These are phyloP conservation scores for Corapipo altera DNA, from an alignment of 2,113 vertebrate species.

Conservation along the genomic window DNA sequence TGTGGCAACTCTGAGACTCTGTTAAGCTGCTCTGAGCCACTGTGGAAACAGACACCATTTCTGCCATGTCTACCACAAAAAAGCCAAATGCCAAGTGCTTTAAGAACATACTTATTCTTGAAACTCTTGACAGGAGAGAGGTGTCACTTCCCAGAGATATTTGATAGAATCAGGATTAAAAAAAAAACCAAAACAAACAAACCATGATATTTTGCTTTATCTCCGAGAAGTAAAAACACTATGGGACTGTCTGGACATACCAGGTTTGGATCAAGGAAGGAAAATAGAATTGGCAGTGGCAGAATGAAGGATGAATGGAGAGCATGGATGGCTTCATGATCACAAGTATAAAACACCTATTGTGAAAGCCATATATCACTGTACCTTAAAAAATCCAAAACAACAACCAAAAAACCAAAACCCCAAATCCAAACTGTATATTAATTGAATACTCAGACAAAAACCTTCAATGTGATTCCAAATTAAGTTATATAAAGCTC, in stretches of 20 bases:
- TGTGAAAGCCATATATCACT: background rate
- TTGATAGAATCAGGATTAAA: background rate
- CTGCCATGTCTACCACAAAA: background rate
- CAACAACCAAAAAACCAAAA: background rate
- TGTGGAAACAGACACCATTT: background rate
- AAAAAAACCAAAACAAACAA: background rate
- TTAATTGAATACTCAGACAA: background rate
- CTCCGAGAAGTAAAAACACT: background rate
- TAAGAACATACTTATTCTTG: background rate
- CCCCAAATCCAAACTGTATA: background rate
- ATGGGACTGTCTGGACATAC: background rate
- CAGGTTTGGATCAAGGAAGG: background rate
- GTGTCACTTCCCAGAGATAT: background rate
- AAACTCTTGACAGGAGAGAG: background rate
- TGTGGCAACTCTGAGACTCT: background rate
- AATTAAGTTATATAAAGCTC: background rate
- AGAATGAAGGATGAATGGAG: background rate
- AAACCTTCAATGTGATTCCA: background rate
- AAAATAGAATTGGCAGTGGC: background rate
- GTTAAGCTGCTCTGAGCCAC: background rate
- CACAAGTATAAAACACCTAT: background rate
- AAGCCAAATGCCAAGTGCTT: background rate
- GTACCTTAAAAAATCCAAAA: background rate
- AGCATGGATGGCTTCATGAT: background rate
- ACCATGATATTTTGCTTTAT: background rate